A percentile compares a stretch with the other conserved stretches of the same genome.
phyloP scores from a whole-genome alignment of 1,140 invertebrate genomes.

The Pseudomyrmex gracilis region DNA sequence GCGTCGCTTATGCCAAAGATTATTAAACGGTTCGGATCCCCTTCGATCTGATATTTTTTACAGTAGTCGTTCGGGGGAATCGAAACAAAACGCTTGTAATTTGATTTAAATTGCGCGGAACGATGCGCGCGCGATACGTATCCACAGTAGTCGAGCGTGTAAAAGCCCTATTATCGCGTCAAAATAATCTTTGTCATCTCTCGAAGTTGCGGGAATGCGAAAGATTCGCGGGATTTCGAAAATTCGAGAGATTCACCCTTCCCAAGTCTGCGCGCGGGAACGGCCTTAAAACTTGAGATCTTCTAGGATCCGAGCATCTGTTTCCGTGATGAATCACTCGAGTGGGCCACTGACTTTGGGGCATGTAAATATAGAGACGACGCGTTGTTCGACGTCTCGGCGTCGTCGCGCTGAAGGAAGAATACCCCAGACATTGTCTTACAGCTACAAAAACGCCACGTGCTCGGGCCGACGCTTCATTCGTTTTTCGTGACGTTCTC shows the following conservation, averaged over 20 bases:
- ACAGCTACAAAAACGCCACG: conserved; percentile 64
- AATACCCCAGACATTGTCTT: conserved; percentile 72
- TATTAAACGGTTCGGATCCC: not conserved
- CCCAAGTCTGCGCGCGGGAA: not conserved
- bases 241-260: not conserved
- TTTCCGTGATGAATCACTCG: conserved; percentile 69
- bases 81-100: no score
- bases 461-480: conserved; percentile 55
- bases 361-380: conserved; percentile 73
- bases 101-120: no score
- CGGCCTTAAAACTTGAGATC: not conserved
- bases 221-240: not conserved
- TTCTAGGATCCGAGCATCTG: conserved; percentile 52
- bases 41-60: not conserved
- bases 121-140: no score
- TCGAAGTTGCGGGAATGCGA: not conserved
- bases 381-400: conserved; percentile 62
- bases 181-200: not conserved
- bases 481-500: conserved; percentile 68
- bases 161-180: no score
- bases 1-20: not conserved
- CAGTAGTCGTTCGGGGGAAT: no score
- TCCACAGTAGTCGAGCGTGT: no score
- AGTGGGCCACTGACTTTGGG: conserved; percentile 69
- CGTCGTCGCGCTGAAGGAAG: conserved; percentile 54